These are phyloP conservation scores for Argya squamiceps DNA, from an alignment of 2,797 vertebrate genomes.

Conservation along the genomic window DNA sequence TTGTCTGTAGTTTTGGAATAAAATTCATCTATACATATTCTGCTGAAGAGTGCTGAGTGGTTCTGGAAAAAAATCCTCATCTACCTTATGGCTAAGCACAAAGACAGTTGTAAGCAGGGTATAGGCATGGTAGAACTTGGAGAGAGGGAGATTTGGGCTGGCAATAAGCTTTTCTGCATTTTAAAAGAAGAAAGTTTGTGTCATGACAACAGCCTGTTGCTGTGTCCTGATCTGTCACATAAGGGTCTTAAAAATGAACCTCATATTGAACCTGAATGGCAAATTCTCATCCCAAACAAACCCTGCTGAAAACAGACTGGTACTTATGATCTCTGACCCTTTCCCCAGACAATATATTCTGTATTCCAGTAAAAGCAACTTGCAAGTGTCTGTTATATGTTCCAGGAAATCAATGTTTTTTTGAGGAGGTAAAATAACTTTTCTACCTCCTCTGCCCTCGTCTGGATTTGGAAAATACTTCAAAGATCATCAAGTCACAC, in stretches of 20 bases:
- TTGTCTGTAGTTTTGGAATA: background rate
- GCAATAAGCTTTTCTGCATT: background rate
- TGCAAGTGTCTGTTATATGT: background rate
- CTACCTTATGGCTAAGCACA: background rate
- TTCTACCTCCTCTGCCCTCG: background rate
- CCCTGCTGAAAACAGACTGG: background rate
- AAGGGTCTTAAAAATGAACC: background rate
- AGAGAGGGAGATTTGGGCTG: background rate
- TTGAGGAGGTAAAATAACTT: background rate
- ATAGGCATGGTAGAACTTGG: background rate
- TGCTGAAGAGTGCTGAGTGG: background rate
- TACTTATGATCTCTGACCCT: background rate
- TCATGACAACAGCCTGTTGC: background rate
- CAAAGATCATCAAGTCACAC: fast-evolving
- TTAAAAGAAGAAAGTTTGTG: background rate
- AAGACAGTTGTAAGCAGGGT: background rate
- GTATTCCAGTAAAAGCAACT: background rate
- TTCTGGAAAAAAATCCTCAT: background rate
- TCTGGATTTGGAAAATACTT: background rate
- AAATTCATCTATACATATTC: background rate
- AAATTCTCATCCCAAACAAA: background rate
- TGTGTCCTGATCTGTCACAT: background rate
- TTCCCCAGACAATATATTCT: background rate
- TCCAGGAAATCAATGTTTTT: background rate
- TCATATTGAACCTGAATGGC: background rate